Evolutionary conservation across 2,113 vertebrate species (phyloP), one percentile per base, ranked within the genome.

Genomic region (Pithys albifrons): DNA sequence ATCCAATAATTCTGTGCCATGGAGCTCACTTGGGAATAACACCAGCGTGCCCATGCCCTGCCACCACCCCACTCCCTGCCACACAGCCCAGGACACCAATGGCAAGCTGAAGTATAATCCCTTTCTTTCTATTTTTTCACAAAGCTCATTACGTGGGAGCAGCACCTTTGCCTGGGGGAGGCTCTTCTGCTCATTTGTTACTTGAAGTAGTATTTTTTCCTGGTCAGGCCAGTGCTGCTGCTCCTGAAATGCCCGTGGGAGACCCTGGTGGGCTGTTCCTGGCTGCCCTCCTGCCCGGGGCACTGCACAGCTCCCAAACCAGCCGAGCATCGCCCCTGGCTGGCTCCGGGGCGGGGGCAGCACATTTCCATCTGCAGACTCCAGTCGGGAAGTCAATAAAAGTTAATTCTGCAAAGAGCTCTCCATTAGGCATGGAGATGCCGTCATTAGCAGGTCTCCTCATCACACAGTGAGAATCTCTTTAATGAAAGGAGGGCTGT

Each of bases 181-280:
- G 84, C 46, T 79, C 93, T 95, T 95, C 89, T 91, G 80, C 54
- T 95, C 93, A 45, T 91, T 89, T 85, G 61, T 76, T 67, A 71
- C 76, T 91, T 5, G 52, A 67, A 89, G 76, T 70, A 66, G 25
- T 78, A 52, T 87, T 87, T 75, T 69, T 75, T 27, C 91, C 94
- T 61, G 4, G 57, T 37, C 51, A 22, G 83, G 79, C 80, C 66
- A 39, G 91, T 9, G 5, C 25, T n/a, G 86, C 91, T 72, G 58
- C 61, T 85, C 25, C 54, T 18, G 65, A 39, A 69, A 24, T 8
- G 35, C 87, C 89, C 10, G 14, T 35, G 0, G 93, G 55, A 64
- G 54, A 29, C 14, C 43, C 72, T 35, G 8, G 0, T 3, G 11
- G 2, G n/a, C 76, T 7, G 19, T 29, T 45, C 28, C 62, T 29